These are phyloP conservation scores for Deroptyus accipitrinus DNA, from an alignment of 2,113 vertebrate genomes.

Conservation along the genomic window DNA sequence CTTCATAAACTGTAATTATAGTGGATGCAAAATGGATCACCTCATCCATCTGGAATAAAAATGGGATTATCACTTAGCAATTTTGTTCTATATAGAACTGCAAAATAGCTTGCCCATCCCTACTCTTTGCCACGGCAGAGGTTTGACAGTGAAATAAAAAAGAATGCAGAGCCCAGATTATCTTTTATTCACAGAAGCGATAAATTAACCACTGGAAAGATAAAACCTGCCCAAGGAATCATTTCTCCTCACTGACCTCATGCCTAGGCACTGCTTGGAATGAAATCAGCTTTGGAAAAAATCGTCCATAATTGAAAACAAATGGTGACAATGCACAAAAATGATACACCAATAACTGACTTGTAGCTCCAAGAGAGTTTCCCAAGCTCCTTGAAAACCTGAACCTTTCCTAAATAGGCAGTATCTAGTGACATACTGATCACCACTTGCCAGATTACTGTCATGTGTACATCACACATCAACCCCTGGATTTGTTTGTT, in stretches of 20 bases:
- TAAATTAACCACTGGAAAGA: conserved; percentile 53
- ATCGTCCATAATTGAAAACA: conserved; percentile 40
- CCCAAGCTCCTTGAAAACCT: neutral
- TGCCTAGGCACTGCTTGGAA: conserved; percentile 31
- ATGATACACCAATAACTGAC: neutral
- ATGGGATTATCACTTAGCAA: neutral
- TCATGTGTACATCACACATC: neutral
- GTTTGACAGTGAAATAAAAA: neutral
- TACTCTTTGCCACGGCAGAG: neutral
- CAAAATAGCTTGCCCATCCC: conserved; percentile 11
- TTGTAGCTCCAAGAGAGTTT: neutral
- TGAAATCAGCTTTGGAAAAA: conserved; percentile 27
- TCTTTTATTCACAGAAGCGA: conserved; percentile 47
- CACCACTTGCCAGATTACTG: neutral
- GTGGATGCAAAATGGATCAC: conserved; percentile 12
- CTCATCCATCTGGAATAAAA: conserved; percentile 49
- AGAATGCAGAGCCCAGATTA: neutral
- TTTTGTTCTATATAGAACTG: neutral
- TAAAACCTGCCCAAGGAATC: conserved; percentile 37
- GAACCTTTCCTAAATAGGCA: neutral
- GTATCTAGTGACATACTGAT: neutral
- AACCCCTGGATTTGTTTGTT: neutral
- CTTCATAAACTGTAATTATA: conserved; percentile 4
- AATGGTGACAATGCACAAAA: conserved; percentile 18
- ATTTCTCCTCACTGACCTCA: conserved; percentile 39